A percentile compares a stretch with the other conserved stretches of the same genome.
Evolutionary conservation across 2,797 vertebrate species (phyloP).

Genomic region (Parotocinclus haroldoi): DNA sequence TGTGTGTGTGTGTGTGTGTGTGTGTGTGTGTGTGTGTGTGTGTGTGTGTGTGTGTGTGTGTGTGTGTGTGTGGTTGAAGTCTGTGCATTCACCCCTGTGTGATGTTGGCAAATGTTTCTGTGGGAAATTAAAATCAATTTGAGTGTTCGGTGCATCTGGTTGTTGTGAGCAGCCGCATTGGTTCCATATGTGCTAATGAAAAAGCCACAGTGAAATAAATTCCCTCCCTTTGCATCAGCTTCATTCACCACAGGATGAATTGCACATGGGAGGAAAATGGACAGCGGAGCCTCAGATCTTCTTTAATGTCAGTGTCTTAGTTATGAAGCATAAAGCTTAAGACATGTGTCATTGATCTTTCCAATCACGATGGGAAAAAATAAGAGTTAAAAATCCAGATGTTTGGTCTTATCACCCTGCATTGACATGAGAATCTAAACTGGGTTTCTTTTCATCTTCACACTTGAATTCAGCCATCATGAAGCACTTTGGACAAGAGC

Average conservation of each 20-base stretch:
- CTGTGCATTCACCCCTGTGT: neutral
- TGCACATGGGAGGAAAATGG: conserved; percentile 11
- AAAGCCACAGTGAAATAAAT: conserved; percentile 2
- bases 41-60: too few relatives aligned
- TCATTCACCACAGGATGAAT: conserved; percentile 19
- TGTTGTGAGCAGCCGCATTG: conserved; percentile 30
- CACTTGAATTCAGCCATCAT: too few relatives aligned
- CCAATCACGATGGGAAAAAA: too few relatives aligned
- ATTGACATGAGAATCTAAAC: too few relatives aligned
- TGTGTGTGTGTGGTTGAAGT: neutral
- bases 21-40: too few relatives aligned
- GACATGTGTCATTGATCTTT: conserved; percentile 6
- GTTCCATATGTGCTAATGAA: conserved; percentile 40
- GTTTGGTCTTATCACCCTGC: too few relatives aligned
- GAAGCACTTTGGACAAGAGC: neutral
- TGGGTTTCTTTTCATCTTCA: too few relatives aligned
- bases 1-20: too few relatives aligned
- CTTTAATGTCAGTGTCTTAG: conserved; percentile 7
- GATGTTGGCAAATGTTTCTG: conserved; percentile 29
- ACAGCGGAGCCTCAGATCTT: conserved; percentile 11
- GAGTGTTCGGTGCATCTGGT: conserved; percentile 15
- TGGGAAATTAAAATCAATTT: conserved; percentile 24
- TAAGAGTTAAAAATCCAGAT: too few relatives aligned
- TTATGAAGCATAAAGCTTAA: conserved; percentile 4
- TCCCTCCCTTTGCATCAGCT: conserved; percentile 26